phyloP scores from a whole-genome alignment of 2,113 vertebrate genomes.

The Sigmodon hispidus region DNA sequence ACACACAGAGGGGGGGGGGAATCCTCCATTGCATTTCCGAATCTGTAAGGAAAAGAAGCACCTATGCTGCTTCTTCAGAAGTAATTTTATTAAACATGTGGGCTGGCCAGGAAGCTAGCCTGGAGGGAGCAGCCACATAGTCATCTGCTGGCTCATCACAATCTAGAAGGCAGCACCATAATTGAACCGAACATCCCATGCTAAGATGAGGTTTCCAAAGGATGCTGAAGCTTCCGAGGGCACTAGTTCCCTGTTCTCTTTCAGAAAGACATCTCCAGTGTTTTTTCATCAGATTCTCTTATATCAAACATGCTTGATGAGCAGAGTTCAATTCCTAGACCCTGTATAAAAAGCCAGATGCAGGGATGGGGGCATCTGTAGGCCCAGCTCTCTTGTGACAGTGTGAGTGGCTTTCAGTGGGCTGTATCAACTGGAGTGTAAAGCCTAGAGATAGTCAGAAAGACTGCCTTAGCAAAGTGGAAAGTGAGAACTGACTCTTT shows the following conservation, averaged over 20 bases:
- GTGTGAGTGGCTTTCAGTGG: neutral
- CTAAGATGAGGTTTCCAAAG: neutral
- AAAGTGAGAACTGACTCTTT: neutral
- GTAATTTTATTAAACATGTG: neutral
- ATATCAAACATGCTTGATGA: neutral
- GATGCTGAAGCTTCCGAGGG: neutral
- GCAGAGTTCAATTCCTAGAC: neutral
- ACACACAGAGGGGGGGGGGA: neutral
- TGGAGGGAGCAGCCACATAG: neutral
- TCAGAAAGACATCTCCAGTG: neutral
- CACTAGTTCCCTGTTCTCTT: neutral
- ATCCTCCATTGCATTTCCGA: neutral
- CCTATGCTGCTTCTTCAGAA: slow-evolving; percentile 24
- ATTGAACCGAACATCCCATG: neutral
- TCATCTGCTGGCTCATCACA: neutral
- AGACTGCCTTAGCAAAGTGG: neutral
- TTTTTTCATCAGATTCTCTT: neutral
- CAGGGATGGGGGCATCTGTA: neutral
- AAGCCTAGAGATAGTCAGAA: neutral
- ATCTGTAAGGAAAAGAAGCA: neutral
- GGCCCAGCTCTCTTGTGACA: neutral
- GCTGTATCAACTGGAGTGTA: no score
- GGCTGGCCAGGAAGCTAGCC: neutral
- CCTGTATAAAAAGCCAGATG: neutral
- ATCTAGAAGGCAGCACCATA: neutral